Conservation (phyloP, 2,113 vertebrate species). For the Melanocharis versteri region DNA sequence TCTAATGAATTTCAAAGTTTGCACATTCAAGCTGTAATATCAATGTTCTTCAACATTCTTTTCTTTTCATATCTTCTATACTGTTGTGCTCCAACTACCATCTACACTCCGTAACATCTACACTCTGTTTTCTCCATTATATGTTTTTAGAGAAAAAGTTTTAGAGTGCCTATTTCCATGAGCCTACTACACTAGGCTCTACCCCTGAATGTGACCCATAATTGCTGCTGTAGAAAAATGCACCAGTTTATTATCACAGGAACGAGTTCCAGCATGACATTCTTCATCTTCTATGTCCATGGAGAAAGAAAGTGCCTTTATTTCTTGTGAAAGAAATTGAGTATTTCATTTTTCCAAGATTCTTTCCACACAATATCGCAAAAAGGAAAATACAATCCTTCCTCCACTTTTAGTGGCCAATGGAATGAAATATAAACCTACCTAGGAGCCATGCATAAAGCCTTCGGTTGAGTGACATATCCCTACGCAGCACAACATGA, state of each 20-base stretch:
- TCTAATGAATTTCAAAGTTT: background rate
- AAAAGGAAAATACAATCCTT: background rate
- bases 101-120: background rate
- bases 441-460: conserved; percentile 98
- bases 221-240: background rate
- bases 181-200: background rate
- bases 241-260: background rate
- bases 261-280: background rate
- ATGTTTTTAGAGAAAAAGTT: background rate
- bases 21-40: background rate
- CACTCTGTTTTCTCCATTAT: background rate
- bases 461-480: conserved; percentile 97
- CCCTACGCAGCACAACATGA: conserved; percentile 95
- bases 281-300: background rate
- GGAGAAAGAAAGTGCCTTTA: background rate
- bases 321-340: background rate
- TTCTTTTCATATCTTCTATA: background rate
- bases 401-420: background rate
- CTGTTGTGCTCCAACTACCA: background rate
- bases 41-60: background rate
- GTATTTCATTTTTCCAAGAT: background rate
- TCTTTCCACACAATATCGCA: background rate
- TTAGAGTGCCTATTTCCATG: background rate
- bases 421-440: conserved; percentile 64
- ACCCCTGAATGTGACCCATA: background rate